Base-by-base conservation (phyloP, 2,888 invertebrate genomes). In the Palloptera scutellata region DNA sequence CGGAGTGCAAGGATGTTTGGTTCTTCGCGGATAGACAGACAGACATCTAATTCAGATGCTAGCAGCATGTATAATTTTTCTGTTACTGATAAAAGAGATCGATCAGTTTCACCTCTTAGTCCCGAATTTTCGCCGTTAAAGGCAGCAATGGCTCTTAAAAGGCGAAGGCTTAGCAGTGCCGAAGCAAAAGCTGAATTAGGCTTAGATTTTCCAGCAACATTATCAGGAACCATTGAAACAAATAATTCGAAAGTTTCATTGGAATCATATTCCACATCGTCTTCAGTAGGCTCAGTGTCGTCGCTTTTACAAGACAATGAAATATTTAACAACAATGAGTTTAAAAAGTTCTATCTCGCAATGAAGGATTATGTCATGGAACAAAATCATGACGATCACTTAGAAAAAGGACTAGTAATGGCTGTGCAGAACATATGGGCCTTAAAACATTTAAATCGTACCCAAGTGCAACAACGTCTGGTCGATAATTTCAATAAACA, bases 101-200 rank as follows among this genome's bases (percentile, higher is more conserved):
- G 84, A 9, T 84, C 84, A 1, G 75, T 77, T 9, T 81, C 84
- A 2, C 83, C 83, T 0, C 74, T 77, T 4, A 83, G 83, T 69
- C 83, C 83, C 2, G 80, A 80, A 2, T 84, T 72, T 63, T 83
- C 84, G 0, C 84, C 84, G 0, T 69, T 84, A 0, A 81, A 78
- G 30, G 12, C 72, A 0, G 61, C 70, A 52, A 67, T 73, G 40
- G 52, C 60, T 1, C 60, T 73, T 43, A 84, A 84, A 67, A 75
- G 80, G 0, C 77, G 79, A 2, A 84, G 82, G 66, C 65, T 83
- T 0, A 79, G 76, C 13, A 73, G 62, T 3, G 66, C 57, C 13
- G 75, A 30, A 30, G 30, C 30, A 30, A 6, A 30, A 6, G 30
- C 30, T 30, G 30, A 6, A 30, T 30, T 30, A 30, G 30, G 6